phyloP scores from a whole-genome alignment of 2,113 vertebrate genomes.

The Chunga burmeisteri region DNA sequence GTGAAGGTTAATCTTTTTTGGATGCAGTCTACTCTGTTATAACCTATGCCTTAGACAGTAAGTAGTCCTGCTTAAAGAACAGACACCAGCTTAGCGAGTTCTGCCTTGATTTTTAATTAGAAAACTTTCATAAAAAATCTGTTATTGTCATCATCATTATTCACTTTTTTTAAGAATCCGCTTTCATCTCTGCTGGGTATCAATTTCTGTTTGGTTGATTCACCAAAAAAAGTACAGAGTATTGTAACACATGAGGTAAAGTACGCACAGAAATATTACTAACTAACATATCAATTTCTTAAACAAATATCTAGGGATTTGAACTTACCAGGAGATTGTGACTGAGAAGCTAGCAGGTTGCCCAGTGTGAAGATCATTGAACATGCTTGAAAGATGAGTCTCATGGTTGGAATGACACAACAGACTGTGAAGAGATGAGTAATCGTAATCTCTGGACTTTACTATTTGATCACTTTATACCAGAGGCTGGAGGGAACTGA shows the following conservation, averaged over 20 bases:
- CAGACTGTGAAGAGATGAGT: not conserved
- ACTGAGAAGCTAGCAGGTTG: not conserved
- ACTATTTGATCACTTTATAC: constrained; percentile 19
- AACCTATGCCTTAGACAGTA: not conserved
- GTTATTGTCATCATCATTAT: not conserved
- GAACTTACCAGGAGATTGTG: constrained; percentile 49
- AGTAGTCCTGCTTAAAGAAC: not conserved
- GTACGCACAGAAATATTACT: not conserved
- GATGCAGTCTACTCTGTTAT: not conserved
- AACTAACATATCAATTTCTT: not conserved
- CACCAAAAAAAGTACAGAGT: not conserved
- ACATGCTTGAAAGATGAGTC: not conserved
- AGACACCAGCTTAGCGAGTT: not conserved
- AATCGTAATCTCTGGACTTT: not conserved
- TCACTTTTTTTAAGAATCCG: not conserved
- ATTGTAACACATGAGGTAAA: not conserved
- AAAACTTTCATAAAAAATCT: not conserved
- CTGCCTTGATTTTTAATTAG: not conserved
- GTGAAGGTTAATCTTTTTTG: not conserved
- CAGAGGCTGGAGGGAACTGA: not conserved
- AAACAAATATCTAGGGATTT: not conserved
- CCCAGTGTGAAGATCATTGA: not conserved
- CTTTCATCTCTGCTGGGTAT: not conserved
- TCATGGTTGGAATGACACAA: constrained; percentile 30
- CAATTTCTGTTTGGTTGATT: not conserved